Evolutionary conservation across 30 jellyfish, hydroid and myxozoan genomes (phyloP).

Genomic region (Morbakka virulenta): DNA sequence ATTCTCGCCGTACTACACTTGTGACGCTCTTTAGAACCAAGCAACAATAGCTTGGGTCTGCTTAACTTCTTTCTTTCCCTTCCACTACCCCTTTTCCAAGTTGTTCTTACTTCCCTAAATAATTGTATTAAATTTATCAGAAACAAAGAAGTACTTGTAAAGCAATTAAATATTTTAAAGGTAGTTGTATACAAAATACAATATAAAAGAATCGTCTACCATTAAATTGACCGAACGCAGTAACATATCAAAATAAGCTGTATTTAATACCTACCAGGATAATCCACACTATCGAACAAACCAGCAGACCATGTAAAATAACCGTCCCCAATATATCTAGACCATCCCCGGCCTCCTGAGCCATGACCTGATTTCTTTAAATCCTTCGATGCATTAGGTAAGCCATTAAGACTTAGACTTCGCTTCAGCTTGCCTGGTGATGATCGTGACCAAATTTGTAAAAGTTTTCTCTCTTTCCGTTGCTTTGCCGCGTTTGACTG

Average conservation of each 20-base stretch:
- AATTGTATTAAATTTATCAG: no score
- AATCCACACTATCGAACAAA: constrained; percentile 41
- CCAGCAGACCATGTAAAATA: constrained; percentile 51
- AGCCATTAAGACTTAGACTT: constrained; percentile 74
- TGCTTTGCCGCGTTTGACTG: constrained; percentile 60
- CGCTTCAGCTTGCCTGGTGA: constrained; percentile 34
- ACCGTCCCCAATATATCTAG: constrained; percentile 89
- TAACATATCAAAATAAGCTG: neutral
- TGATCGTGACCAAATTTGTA: constrained; percentile 28
- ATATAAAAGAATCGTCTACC: neutral
- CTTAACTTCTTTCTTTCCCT: no score
- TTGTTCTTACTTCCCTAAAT: no score
- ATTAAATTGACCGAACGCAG: neutral
- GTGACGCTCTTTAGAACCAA: no score
- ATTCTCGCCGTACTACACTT: no score
- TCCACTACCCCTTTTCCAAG: no score
- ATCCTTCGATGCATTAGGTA: constrained; percentile 28
- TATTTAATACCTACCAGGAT: constrained; percentile 19
- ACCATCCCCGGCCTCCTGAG: constrained; percentile 91
- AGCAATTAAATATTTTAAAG: no score
- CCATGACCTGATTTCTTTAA: constrained; percentile 15
- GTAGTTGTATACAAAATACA: neutral
- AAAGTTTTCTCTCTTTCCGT: constrained; percentile 38
- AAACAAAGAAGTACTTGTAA: no score
- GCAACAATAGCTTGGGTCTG: no score